Base-by-base conservation (phyloP, 2,797 vertebrate species). In the Benthosema pterotum region DNA sequence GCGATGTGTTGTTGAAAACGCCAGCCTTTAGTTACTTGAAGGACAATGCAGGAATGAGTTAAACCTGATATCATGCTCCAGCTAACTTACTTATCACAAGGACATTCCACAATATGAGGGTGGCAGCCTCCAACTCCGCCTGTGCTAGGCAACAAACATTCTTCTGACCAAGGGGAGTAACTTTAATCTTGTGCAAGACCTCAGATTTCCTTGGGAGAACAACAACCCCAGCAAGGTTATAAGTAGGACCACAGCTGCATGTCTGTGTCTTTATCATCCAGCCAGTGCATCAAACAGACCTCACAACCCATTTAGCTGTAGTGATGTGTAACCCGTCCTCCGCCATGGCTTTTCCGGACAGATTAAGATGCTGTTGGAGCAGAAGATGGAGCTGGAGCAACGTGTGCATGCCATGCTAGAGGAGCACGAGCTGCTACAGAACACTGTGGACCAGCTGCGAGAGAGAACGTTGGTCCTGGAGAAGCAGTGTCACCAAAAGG, bases 361-460 rank as follows among this genome's bases (percentile, higher is more conserved):
- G 97, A 98, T 99, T 88, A 96, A 95, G 88, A 95, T 97, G 95
- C 93, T 99, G 84, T 96, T 96, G 0, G 95, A 98, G 80, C 93
- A 94, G 73, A 99, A 98, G 86, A 90, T 91, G 79, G 97, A 98
- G 82, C 88, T 98, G 80, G 97, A 99, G 70, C 92, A 85, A 5
- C 93, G 93, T 13, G 91, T 97, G 55, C 94, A 91, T 9, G 85
- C 90, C 53, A 92, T 95, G 78, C 90, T 97, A 72, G 94, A 97
- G 84, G 97, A 99, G 72, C 98, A 98, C 0, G 94, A 96, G 78
- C 87, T 96, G 72, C 93, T 99, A 66, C 96, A 97, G 80, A 95
- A 91, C 18, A 94, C 95, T 0, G 93, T 96, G 83, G 97, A 97
- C 28, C 90, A 95, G 67, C 93, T 98, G 65, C 91, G 95, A 79